phyloP scores from a whole-genome alignment of 2,888 invertebrate genomes.

The Pristionchus japonicus region DNA sequence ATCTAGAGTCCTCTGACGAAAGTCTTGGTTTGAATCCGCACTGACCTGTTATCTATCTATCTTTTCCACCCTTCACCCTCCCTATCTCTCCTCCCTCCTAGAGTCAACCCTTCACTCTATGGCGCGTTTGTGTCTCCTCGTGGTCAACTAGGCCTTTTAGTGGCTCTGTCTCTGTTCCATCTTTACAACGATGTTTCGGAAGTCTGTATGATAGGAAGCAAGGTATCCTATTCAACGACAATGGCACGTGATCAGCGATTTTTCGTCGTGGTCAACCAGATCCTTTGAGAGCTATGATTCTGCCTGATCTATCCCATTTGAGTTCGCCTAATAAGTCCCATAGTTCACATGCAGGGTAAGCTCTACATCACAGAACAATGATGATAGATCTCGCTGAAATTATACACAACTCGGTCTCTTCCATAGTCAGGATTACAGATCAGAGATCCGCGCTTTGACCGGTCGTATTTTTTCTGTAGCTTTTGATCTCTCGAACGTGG shows the following conservation, averaged over 20 bases:
- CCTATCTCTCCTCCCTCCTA: background rate
- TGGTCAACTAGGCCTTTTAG: background rate
- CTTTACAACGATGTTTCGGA: background rate
- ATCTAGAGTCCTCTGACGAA: no score
- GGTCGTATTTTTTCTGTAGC: no score
- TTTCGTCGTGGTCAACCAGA: background rate
- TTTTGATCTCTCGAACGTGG: no score
- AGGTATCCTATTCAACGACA: background rate
- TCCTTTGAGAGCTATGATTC: background rate
- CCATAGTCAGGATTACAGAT: no score
- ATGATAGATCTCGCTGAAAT: no score
- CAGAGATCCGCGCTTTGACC: no score
- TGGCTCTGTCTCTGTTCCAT: background rate
- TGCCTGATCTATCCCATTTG: background rate
- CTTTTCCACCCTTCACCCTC: background rate
- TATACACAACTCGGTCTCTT: no score
- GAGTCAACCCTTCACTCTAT: background rate
- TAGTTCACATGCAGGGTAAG: no score
- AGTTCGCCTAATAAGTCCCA: background rate
- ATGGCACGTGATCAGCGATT: background rate
- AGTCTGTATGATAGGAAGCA: no score
- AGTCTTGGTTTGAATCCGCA: background rate
- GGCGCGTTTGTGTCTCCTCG: background rate
- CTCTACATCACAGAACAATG: no score
- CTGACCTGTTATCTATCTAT: background rate